Base-by-base conservation (phyloP, 2,888 invertebrate species). In the Plagodis pulveraria region DNA sequence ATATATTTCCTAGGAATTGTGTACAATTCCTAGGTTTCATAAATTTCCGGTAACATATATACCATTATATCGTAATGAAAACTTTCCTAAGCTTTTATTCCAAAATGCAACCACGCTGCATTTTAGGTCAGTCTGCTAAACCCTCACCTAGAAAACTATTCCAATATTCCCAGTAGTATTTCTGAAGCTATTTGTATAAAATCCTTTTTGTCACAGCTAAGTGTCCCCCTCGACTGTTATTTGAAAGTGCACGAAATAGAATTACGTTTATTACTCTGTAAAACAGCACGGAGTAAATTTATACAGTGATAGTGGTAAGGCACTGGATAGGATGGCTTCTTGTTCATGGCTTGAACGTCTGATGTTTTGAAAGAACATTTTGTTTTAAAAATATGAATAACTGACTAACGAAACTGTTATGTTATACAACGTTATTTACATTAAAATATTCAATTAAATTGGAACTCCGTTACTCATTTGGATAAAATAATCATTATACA, bases 161-260 rank as follows among this genome's bases (percentile, higher is more conserved):
- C 70, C 71, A 74, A 74, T 75, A 73, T 61, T 60, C 52, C 49
- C 58, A 6, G 58, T 9, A 34, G 10, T 67, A 59, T 63, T 63
- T 69, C 69, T 59, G 64, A 63, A 75, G 74, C 76, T 77, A 80
- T 80, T 79, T 77, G 72, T 78, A 79, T 80, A 78, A 77, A 80
- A 77, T 73, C 70, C 66, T 70, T 51, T 59, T 59, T 73, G 73
- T 72, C 50, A 45, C 44, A 57, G 57, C 63, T 59, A 65, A 70
- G 62, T 70, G 65, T 68, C 69, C 40, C 54, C 35, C 49, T 56
- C 52, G 57, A 58, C 55, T 50, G 46, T 65, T 62, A 62, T 62
- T 59, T 55, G 57, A 60, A 65, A 59, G 56, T 59, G 47, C 53
- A 54, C 42, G 43, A 42, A 58, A 59, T 57, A 54, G 53, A 53